Evolutionary conservation across 2,888 invertebrate species (phyloP).

Genomic region (Theristus sp.): DNA sequence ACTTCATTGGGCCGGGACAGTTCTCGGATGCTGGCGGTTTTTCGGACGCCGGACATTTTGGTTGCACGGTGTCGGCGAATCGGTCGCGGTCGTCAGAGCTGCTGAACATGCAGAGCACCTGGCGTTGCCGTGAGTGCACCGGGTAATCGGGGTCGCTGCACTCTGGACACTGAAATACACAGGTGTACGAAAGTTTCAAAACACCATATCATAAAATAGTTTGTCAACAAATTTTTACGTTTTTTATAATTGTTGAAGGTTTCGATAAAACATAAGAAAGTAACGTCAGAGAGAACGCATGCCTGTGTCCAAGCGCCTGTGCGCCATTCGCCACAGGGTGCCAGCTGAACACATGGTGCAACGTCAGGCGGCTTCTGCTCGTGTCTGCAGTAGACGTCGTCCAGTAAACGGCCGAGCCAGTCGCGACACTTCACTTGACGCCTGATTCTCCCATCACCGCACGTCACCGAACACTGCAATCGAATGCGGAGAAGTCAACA

Average conservation of each 20-base stretch:
- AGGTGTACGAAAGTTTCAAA: too few relatives aligned
- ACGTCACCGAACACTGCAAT: conserved; percentile 17
- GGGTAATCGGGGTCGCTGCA: not conserved
- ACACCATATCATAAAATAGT: too few relatives aligned
- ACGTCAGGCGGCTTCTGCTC: not conserved
- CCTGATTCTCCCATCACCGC: conserved; percentile 23
- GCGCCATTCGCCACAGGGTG: not conserved
- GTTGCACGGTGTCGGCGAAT: too few relatives aligned
- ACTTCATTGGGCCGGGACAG: too few relatives aligned
- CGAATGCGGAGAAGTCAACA: not conserved
- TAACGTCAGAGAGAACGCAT: not conserved
- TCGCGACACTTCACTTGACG: not conserved
- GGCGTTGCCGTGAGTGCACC: not conserved
- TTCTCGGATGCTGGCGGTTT: too few relatives aligned
- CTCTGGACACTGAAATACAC: not conserved
- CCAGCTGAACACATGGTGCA: not conserved
- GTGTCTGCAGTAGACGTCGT: not conserved
- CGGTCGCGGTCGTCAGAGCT: too few relatives aligned
- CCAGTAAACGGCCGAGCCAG: not conserved
- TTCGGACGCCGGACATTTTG: too few relatives aligned
- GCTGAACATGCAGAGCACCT: not conserved
- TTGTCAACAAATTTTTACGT: too few relatives aligned
- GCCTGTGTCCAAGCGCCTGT: not conserved
- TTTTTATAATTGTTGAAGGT: too few relatives aligned
- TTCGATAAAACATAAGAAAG: too few relatives aligned